phyloP scores from a whole-genome alignment of 2,888 invertebrate genomes.

The Carterocephalus palaemon region DNA sequence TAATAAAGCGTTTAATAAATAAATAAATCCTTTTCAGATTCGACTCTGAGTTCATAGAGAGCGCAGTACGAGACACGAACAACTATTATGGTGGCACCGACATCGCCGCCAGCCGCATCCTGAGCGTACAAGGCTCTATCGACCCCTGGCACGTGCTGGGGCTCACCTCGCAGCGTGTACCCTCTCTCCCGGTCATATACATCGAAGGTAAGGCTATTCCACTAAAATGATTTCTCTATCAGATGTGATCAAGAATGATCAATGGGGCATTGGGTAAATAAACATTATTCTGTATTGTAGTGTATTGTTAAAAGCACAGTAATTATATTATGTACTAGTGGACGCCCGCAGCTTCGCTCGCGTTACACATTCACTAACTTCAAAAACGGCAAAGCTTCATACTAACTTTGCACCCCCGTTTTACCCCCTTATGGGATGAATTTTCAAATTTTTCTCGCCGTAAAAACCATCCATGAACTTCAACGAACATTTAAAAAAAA shows the following conservation, averaged over 20 bases:
- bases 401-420: background rate
- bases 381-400: too few species aligned
- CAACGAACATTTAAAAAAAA: too few species aligned
- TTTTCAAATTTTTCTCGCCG: too few species aligned
- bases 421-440: too few species aligned
- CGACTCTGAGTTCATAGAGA: conserved; percentile 78
- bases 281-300: background rate
- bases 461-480: too few species aligned
- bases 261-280: too few species aligned
- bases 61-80: conserved; percentile 85
- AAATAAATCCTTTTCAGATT: conserved; percentile 61
- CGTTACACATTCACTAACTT: too few species aligned
- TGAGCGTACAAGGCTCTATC: conserved; percentile 92
- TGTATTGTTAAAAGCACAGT: background rate
- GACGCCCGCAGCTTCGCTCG: too few species aligned
- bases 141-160: conserved; percentile 94
- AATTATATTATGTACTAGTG: too few species aligned
- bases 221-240: too few species aligned
- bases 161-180: conserved; percentile 73
- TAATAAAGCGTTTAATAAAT: too few species aligned
- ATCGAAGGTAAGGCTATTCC: conserved; percentile 80
- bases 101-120: conserved; percentile 84
- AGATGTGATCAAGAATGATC: too few species aligned
- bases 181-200: conserved; percentile 82
- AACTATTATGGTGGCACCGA: conserved; percentile 87